phyloP scores from a whole-genome alignment of 2,797 vertebrate genomes.

The Setipinna tenuifilis region DNA sequence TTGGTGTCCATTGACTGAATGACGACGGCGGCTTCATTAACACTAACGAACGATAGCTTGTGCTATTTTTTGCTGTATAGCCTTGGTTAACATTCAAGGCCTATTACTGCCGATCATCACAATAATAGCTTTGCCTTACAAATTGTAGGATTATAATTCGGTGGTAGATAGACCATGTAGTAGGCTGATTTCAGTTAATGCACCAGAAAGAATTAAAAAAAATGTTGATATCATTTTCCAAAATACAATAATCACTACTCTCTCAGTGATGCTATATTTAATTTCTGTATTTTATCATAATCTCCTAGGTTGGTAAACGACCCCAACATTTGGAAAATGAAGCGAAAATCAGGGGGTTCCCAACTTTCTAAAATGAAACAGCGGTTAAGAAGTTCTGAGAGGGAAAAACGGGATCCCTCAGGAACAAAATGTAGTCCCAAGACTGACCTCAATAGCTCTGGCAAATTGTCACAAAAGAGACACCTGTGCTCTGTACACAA shows the following conservation, averaged over 20 bases:
- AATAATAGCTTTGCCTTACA: background rate
- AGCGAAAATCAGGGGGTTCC: constrained; percentile 57
- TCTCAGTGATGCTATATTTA: background rate
- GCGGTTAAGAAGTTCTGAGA: constrained; percentile 38
- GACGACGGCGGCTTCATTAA: background rate
- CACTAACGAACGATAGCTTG: background rate
- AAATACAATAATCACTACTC: too few relatives aligned
- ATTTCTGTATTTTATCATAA: background rate
- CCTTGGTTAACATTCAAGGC: background rate
- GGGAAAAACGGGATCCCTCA: background rate
- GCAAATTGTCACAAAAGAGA: constrained; percentile 62
- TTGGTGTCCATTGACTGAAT: background rate
- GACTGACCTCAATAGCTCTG: constrained; percentile 34
- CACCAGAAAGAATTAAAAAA: too few relatives aligned
- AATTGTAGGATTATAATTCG: background rate
- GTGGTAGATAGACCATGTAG: too few relatives aligned
- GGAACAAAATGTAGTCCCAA: background rate
- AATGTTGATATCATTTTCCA: too few relatives aligned
- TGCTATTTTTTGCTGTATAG: background rate
- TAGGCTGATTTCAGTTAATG: too few relatives aligned
- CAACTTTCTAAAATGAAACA: constrained; percentile 58
- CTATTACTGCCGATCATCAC: background rate
- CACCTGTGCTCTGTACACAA: constrained; percentile 83
- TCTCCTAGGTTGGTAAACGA: background rate
- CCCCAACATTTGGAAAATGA: constrained; percentile 54